phyloP scores from a whole-genome alignment of 2,113 vertebrate genomes.

The Gavia stellata region DNA sequence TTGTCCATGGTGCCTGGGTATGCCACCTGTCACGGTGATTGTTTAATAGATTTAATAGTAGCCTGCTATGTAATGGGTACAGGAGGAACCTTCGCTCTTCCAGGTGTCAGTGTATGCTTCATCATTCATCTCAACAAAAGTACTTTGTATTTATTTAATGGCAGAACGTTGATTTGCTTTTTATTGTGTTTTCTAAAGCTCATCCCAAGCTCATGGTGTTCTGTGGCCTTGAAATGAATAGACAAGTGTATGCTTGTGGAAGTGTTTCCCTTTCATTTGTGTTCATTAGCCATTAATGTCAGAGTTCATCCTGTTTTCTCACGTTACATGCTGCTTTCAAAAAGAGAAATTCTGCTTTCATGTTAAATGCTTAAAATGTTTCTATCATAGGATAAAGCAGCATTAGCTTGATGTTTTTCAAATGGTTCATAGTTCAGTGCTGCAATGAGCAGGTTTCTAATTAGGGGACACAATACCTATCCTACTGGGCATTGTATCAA shows the following conservation, averaged over 20 bases:
- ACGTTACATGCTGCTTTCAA: neutral
- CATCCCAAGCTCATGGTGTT: neutral
- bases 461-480: neutral
- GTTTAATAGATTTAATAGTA: neutral
- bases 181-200: neutral
- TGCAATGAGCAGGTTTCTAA: neutral
- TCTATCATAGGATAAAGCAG: neutral
- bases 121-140: neutral
- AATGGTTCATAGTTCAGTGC: neutral
- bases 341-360: neutral
- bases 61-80: neutral
- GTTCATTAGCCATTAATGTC: neutral
- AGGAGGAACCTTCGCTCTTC: neutral
- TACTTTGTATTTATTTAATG: neutral
- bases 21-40: fast-evolving
- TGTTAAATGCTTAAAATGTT: neutral
- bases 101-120: neutral
- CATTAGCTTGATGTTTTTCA: neutral
- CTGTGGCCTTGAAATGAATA: neutral
- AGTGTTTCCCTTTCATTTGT: slow-evolving; percentile 18
- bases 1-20: neutral
- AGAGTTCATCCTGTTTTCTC: neutral
- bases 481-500: neutral
- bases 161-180: neutral
- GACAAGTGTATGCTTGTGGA: neutral